These are phyloP conservation scores for Chrysoperla carnea DNA, from an alignment of 1,140 invertebrate species.

Conservation along the genomic window DNA sequence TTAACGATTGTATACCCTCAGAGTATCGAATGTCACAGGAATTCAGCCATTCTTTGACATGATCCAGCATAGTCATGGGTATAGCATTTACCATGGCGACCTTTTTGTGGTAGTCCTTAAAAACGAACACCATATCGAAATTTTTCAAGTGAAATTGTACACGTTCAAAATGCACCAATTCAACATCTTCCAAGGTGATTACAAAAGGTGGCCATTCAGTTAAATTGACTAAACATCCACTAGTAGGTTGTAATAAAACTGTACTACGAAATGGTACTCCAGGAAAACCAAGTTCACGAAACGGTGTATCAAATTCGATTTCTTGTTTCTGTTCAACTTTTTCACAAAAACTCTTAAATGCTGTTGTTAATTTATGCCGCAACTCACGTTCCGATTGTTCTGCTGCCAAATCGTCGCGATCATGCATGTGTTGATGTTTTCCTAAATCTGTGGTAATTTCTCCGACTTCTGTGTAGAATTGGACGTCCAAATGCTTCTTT, in stretches of 20 bases:
- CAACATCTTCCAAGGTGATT: conserved; percentile 92
- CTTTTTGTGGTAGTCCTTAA: conserved; percentile 94
- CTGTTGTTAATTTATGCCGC: conserved; percentile 88
- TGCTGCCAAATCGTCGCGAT: conserved; percentile 93
- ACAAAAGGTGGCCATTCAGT: conserved; percentile 99
- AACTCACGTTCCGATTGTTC: conserved; percentile 97
- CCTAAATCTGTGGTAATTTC: conserved; percentile 99
- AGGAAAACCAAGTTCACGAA: conserved; percentile 92
- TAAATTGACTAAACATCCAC: conserved; percentile 88
- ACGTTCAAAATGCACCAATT: conserved; percentile 96
- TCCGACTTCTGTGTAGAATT: conserved; percentile 99
- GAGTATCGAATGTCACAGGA: conserved; percentile 48
- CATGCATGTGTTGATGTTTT: conserved; percentile 99
- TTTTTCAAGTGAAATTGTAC: conserved; percentile 98
- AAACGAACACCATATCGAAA: conserved; percentile 99
- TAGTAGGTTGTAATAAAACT: conserved; percentile 91
- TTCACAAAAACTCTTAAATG: conserved; percentile 97
- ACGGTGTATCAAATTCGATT: conserved; percentile 97
- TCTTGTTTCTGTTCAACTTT: conserved; percentile 76
- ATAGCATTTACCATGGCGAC: conserved; percentile 94
- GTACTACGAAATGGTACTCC: conserved; percentile 96
- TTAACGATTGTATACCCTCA: conserved; percentile 95
- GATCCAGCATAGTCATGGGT: conserved; percentile 96
- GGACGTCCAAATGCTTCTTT: conserved; percentile 97
- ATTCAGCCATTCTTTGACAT: conserved; percentile 98